These are phyloP conservation scores for Solen grandis DNA, from an alignment of 1,140 invertebrate species.

Conservation along the genomic window DNA sequence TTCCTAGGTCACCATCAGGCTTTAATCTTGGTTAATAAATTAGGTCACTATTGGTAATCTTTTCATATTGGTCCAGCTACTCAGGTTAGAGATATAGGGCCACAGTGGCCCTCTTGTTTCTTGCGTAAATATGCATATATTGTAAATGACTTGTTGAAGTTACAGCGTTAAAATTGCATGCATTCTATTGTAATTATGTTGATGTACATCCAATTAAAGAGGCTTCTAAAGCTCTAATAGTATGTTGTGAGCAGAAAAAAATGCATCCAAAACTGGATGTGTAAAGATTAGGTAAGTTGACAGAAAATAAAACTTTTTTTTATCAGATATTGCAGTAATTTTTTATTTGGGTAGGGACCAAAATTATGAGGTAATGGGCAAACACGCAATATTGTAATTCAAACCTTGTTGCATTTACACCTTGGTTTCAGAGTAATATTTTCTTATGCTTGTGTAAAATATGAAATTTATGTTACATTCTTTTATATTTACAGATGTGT, in stretches of 20 bases:
- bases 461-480: constrained; percentile 1
- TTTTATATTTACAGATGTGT: constrained; percentile 3
- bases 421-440: constrained; percentile 6
- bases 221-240: not conserved
- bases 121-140: constrained; percentile 4
- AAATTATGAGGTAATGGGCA: constrained; percentile 1
- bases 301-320: constrained; percentile 7
- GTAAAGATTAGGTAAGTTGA: constrained; percentile 7
- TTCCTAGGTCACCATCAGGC: constrained; percentile 1
- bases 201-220: constrained; percentile 9
- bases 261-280: constrained; percentile 9
- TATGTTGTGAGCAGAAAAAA: not conserved
- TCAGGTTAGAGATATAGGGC: too few relatives aligned
- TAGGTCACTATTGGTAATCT: too few relatives aligned
- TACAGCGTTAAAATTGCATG: constrained; percentile 5
- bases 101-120: too few relatives aligned
- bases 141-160: constrained; percentile 2
- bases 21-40: too few relatives aligned
- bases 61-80: too few relatives aligned
- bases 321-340: constrained; percentile 6
- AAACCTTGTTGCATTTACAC: constrained; percentile 13
- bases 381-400: not conserved
- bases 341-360: constrained; percentile 4
- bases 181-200: constrained; percentile 12
- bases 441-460: constrained; percentile 4